phyloP scores from a whole-genome alignment of 2,888 invertebrate genomes.

The Leptopilina syphax region DNA sequence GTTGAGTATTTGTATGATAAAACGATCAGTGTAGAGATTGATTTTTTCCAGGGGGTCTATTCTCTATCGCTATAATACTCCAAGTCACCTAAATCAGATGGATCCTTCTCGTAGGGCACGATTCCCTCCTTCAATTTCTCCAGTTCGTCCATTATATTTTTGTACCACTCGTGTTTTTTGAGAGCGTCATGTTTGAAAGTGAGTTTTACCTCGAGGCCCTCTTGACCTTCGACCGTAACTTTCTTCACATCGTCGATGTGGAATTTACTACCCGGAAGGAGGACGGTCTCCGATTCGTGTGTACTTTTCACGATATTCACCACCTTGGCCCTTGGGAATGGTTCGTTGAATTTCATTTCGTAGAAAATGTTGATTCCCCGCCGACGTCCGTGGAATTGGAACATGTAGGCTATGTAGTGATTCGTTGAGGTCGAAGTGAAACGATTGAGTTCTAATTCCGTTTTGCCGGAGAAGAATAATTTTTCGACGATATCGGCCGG shows the following conservation, averaged over 20 bases:
- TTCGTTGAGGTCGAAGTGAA: neutral
- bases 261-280: neutral
- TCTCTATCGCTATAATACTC: neutral
- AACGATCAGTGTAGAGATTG: too few species aligned
- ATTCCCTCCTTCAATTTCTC: neutral
- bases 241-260: neutral
- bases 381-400: neutral
- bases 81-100: too few species aligned
- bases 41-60: too few species aligned
- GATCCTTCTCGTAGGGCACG: neutral
- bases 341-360: neutral
- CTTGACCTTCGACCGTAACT: neutral
- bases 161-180: neutral
- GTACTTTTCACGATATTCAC: neutral
- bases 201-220: neutral
- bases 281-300: neutral
- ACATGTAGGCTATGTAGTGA: neutral
- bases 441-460: neutral
- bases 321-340: neutral
- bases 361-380: neutral
- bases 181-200: neutral
- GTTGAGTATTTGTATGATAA: too few species aligned
- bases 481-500: neutral
- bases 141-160: neutral
- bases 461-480: neutral